Evolutionary conservation across 2,113 vertebrate species (phyloP), one percentile per base, ranked within the genome.

Genomic region (Etia nguti): DNA sequence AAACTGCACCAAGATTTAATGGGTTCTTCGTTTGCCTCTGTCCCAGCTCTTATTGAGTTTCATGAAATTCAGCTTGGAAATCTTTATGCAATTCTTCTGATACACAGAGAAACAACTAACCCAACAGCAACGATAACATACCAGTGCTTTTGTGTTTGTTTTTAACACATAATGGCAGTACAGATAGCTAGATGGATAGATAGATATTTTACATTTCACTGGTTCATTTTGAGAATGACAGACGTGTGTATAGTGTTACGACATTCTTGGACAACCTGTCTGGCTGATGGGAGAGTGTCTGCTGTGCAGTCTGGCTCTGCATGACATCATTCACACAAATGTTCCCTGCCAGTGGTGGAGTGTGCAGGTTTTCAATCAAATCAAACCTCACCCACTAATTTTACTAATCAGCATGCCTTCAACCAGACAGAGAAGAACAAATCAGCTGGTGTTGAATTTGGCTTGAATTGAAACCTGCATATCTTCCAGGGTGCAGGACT

Each of bases 361-460:
- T 81, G 62, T 43, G 84, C 60, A 70, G 50, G 46, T 86, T 92
- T 90, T 85, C 81, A 89, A 65, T 89, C 90, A 87, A 91, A 92
- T 90, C 90, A 93, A 84, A 89, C 55, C 52, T 87, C 59, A 81
- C 77, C 80, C 79, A 36, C 59, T 92, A 87, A 91, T 91, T 92
- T 91, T 22, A 82, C 80, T 85, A 93, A 93, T 91, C 85, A 88
- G 88, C 59, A 57, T 38, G 82, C 65, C 68, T 90, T 92, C 84
- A 89, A 88, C 80, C 70, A 87, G 80, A 88, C 79, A 82, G 24
- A 85, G 80, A 81, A 80, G 34, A 84, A 68, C 54, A 82, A 87
- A 86, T 82, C 82, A 89, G 70, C 70, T 77, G 52, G n/a, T 89
- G 88, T 83, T 82, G 85, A 73, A 90, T 89, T 88, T 88, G 90